Evolutionary conservation across 2,113 vertebrate genomes (phyloP).

Genomic region (Clupea harengus): DNA sequence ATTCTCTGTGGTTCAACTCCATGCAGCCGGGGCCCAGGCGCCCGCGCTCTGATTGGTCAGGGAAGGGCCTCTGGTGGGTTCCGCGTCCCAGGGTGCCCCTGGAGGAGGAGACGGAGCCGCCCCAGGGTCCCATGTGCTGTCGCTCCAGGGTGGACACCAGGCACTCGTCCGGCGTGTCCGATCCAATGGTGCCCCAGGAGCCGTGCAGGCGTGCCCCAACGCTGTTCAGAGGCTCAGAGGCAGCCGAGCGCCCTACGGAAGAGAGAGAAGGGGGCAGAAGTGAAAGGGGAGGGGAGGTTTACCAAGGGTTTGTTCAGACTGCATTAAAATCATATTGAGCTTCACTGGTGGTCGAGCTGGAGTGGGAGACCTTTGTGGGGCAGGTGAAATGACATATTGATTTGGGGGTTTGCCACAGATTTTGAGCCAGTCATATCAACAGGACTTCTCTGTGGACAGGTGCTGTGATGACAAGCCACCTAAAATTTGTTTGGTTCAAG

Average conservation of each 20-base stretch:
- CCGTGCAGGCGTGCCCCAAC: conserved; percentile 63
- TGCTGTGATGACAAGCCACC: no score
- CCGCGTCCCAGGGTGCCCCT: conserved; percentile 64
- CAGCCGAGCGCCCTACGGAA: conserved; percentile 53
- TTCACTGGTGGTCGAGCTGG: no score
- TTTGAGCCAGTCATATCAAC: no score
- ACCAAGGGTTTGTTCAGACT: background rate
- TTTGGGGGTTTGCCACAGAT: no score
- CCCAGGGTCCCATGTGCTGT: conserved; percentile 72
- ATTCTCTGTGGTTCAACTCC: conserved; percentile 62
- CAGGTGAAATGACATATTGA: no score
- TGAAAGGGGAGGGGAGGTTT: no score
- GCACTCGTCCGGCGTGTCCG: conserved; percentile 69
- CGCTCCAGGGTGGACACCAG: conserved; percentile 74
- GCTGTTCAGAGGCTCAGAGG: conserved; percentile 58
- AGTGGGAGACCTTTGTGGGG: no score
- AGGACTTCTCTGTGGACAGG: no score
- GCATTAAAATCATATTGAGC: background rate
- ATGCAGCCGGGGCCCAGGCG: conserved; percentile 60
- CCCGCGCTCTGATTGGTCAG: conserved; percentile 57
- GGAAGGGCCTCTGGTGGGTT: conserved; percentile 62
- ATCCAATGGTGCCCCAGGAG: conserved; percentile 64
- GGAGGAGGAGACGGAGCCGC: conserved; percentile 58
- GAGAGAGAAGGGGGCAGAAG: background rate
- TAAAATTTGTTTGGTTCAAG: no score